These are phyloP conservation scores for Phyllotreta cruciferae DNA, from an alignment of 2,888 invertebrate genomes.

Conservation along the genomic window DNA sequence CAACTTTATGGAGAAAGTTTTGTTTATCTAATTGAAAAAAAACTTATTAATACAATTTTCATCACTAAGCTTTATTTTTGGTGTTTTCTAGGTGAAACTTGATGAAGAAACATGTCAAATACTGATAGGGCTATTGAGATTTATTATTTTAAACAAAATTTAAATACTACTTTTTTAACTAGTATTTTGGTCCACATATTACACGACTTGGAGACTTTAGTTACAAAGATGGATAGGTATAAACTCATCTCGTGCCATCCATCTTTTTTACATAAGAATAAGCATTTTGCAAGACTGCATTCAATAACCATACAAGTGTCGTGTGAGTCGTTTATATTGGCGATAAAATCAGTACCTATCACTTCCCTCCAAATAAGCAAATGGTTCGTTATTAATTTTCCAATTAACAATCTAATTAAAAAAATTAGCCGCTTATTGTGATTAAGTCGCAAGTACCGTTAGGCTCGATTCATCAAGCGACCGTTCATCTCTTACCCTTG, in stretches of 20 bases:
- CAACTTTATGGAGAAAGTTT: no score
- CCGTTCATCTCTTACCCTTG: constrained; percentile 26
- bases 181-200: no score
- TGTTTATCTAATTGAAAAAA: no score
- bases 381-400: neutral
- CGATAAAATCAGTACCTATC: neutral
- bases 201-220: no score
- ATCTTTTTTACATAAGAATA: constrained; percentile 22
- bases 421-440: neutral
- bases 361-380: no score
- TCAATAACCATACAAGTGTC: constrained; percentile 8
- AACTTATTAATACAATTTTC: no score
- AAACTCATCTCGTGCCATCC: constrained; percentile 21
- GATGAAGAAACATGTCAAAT: no score
- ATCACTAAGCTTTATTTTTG: no score
- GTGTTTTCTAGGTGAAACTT: no score
- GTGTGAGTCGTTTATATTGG: constrained; percentile 1
- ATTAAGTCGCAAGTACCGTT: constrained; percentile 1
- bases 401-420: constrained; percentile 5
- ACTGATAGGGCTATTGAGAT: no score
- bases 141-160: no score
- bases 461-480: constrained; percentile 18
- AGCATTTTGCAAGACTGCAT: constrained; percentile 10
- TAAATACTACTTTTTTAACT: no score
- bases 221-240: neutral